Percentiles rank a stretch among this genome's conserved stretches.
phyloP scores from a whole-genome alignment of 2,888 invertebrate species.

The Galerucella nymphaeae region DNA sequence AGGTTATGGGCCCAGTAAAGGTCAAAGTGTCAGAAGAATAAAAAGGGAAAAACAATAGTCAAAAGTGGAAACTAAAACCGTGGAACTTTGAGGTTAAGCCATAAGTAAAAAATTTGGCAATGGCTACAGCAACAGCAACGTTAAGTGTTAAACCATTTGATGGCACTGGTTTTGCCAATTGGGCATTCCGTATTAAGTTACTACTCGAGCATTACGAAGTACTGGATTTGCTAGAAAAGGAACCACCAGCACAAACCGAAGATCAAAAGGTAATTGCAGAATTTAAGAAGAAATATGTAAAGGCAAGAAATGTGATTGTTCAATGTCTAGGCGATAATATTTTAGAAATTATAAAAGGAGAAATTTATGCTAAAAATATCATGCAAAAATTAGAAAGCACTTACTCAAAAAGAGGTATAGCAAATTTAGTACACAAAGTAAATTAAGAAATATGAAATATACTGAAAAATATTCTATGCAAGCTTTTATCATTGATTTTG shows the following conservation, averaged over 20 bases:
- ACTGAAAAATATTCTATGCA: neutral
- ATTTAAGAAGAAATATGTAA: conserved; percentile 8
- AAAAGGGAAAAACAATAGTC: too few relatives aligned
- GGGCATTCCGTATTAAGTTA: conserved; percentile 17
- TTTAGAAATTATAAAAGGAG: conserved; percentile 17
- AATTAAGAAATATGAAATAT: conserved; percentile 33
- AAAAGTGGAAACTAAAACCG: too few relatives aligned
- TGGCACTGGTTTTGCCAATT: conserved; percentile 11
- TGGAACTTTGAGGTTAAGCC: neutral
- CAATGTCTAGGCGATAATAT: conserved; percentile 20
- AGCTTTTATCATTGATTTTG: conserved; percentile 15
- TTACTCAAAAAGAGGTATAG: conserved; percentile 15
- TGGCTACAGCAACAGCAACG: conserved; percentile 2
- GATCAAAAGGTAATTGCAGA: neutral
- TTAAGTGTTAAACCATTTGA: conserved; percentile 21
- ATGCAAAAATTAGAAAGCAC: neutral
- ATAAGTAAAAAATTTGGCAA: conserved; percentile 1
- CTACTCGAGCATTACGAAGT: conserved; percentile 15
- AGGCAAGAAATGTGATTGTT: conserved; percentile 17
- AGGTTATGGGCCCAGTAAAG: too few relatives aligned
- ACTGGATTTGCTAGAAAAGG: neutral
- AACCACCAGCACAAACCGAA: conserved; percentile 19
- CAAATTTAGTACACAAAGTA: conserved; percentile 27
- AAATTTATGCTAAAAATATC: conserved; percentile 15
- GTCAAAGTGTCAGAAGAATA: too few relatives aligned